A percentile compares a stretch with the other conserved stretches of the same genome.
Conservation (phyloP, 2,888 invertebrate species). For the Helicoverpa assulta region DNA sequence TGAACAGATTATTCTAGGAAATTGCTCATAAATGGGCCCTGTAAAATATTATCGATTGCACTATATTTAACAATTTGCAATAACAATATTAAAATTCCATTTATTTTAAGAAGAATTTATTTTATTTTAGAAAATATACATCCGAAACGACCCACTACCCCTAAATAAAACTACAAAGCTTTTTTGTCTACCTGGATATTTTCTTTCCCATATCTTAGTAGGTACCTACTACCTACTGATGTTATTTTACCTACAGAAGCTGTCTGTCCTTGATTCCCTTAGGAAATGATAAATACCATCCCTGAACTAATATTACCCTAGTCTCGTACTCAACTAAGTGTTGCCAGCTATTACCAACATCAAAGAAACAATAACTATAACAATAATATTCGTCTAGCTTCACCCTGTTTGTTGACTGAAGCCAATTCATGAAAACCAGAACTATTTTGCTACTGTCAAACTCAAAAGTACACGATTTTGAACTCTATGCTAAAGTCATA, state of each 20-base stretch:
- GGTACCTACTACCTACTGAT: background rate
- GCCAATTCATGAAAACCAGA: conserved; percentile 71
- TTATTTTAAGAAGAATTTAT: no score
- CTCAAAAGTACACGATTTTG: conserved; percentile 1
- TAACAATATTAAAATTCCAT: no score
- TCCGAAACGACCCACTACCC: no score
- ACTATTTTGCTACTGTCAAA: conserved; percentile 4
- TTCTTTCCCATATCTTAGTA: background rate
- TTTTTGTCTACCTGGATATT: no score
- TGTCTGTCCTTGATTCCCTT: conserved; percentile 36
- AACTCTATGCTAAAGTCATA: background rate
- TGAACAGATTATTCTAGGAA: background rate
- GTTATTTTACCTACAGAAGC: conserved; percentile 6
- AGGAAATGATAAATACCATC: conserved; percentile 32
- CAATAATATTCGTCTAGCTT: conserved; percentile 81
- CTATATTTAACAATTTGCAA: no score
- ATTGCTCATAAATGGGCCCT: background rate
- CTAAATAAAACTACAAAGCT: no score
- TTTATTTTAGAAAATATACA: background rate
- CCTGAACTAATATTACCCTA: conserved; percentile 60
- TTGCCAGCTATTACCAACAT: conserved; percentile 78
- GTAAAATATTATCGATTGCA: background rate
- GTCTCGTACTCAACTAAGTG: conserved; percentile 74
- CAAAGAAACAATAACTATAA: conserved; percentile 82
- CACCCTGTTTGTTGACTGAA: conserved; percentile 74